A percentile compares a stretch with the other conserved stretches of the same genome.
phyloP scores from a whole-genome alignment of 2,888 invertebrate species.

The Laspeyria flexula region DNA sequence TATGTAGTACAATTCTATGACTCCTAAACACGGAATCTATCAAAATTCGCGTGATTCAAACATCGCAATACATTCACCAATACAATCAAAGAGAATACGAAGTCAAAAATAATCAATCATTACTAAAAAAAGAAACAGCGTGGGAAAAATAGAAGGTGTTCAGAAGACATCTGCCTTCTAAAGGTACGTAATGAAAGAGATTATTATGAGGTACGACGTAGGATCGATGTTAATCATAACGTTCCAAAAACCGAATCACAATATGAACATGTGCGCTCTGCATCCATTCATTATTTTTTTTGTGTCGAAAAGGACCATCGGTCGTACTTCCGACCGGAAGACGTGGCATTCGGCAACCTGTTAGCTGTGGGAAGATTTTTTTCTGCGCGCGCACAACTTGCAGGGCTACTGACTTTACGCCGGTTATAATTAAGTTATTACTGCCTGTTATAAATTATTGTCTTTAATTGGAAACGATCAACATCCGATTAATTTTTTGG shows the following conservation, averaged over 20 bases:
- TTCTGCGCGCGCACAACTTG: constrained; percentile 58
- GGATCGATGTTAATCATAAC: constrained; percentile 73
- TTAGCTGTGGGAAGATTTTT: constrained; percentile 80
- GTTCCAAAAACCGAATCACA: constrained; percentile 57
- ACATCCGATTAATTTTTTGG: constrained; percentile 44
- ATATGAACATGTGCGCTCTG: constrained; percentile 71
- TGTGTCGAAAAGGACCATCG: constrained; percentile 71
- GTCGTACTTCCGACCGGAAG: constrained; percentile 84
- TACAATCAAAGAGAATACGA: constrained; percentile 47
- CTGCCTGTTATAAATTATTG: constrained; percentile 43
- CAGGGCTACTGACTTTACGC: constrained; percentile 62
- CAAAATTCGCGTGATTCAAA: constrained; percentile 40
- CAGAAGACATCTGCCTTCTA: constrained; percentile 66
- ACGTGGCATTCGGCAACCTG: constrained; percentile 79
- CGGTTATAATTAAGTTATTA: constrained; percentile 53
- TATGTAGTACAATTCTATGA: constrained; percentile 14
- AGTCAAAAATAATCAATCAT: constrained; percentile 56
- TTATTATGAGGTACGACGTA: constrained; percentile 60
- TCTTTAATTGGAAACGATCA: constrained; percentile 41
- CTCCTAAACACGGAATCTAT: constrained; percentile 27
- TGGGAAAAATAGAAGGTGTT: constrained; percentile 76
- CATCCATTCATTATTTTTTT: constrained; percentile 67
- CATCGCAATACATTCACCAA: constrained; percentile 42
- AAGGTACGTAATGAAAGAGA: constrained; percentile 50
- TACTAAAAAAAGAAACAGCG: constrained; percentile 56